Evolutionary conservation across 2,797 vertebrate species (phyloP), one percentile per base, ranked within the genome.

Genomic region (Pangasius krempfi): DNA sequence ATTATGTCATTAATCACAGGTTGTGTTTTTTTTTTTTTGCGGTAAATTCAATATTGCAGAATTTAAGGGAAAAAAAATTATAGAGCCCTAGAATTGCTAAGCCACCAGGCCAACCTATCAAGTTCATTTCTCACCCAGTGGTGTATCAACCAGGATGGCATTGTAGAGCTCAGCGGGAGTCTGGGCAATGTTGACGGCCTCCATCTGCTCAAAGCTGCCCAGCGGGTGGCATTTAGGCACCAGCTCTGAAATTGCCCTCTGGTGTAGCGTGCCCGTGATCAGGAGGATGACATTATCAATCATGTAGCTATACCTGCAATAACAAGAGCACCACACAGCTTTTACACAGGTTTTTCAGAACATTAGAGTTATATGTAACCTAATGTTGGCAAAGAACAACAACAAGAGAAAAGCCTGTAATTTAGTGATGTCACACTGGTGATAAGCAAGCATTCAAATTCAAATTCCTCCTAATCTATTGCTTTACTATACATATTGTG

Each of bases 121-220:
- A n/a, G 25, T 40, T 54, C 3, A 84, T 54, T 18, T 37, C 90
- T 97, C 94, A 99, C 98, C 98, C 60, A 99, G 95, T 10, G 99
- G 99, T 0, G 99, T 99, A 95, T 99, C 99, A 93, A 99, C 99
- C 93, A 99, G 95, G 93, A 99, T 99, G 90, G 99, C 99, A 86
- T 98, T 99, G 96, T 99, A 99, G n/a, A 99, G 97, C 93, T 99
- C 99, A 0, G 98, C 99, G 0, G 99, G 99, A 0, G 99, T 99
- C 96, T 99, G 99, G 0, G 99, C 99, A 13, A 99, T 99, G 94
- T 99, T 99, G 88, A 99, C 99, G 0, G 99, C 99, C 95, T 99
- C 99, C 99, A 99, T 99, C 95, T 99, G 99, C 94, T 99, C 99
- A 0, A 99, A 99, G 95, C 98, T 99, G 91, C 99, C 99, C 88